Evolutionary conservation across 2,113 vertebrate species (phyloP).

Genomic region (Urocolius indicus): DNA sequence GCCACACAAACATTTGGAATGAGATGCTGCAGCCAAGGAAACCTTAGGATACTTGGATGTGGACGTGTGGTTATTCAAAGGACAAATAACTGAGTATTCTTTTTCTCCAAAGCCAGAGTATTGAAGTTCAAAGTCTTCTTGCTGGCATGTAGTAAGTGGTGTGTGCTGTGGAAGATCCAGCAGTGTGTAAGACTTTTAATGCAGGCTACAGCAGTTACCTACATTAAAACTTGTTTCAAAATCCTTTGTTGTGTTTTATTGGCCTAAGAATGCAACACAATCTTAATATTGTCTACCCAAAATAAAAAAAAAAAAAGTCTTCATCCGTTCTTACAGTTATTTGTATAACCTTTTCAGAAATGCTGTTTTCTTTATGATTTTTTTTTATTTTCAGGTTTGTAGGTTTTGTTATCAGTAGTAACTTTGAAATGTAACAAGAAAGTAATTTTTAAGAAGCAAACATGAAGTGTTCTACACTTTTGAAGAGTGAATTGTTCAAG

Average conservation of each 20-base stretch:
- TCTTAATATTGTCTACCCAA: not conserved
- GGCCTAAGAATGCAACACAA: not conserved
- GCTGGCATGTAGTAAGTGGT: not conserved
- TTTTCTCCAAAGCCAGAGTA: not conserved
- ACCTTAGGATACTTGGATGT: not conserved
- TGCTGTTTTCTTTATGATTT: not conserved
- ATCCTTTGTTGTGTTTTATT: not conserved
- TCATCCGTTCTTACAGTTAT: not conserved
- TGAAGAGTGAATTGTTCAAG: constrained; percentile 5
- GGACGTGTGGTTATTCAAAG: not conserved
- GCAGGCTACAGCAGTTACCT: not conserved
- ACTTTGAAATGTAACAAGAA: constrained; percentile 38
- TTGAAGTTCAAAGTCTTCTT: not conserved
- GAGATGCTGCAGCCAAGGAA: rapidly evolving
- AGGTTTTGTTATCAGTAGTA: not conserved
- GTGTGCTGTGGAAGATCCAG: not conserved
- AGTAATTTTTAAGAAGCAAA: constrained; percentile 25
- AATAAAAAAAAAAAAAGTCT: not conserved
- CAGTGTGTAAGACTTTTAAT: not conserved
- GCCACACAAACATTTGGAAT: not conserved
- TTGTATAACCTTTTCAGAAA: constrained; percentile 54
- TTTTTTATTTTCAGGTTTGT: constrained; percentile 23
- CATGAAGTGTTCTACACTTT: not conserved
- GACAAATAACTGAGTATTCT: not conserved
- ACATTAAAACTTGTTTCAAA: not conserved